Evolutionary conservation across 2,797 vertebrate genomes (phyloP).

Genomic region (Amblyopsis hoosieri): DNA sequence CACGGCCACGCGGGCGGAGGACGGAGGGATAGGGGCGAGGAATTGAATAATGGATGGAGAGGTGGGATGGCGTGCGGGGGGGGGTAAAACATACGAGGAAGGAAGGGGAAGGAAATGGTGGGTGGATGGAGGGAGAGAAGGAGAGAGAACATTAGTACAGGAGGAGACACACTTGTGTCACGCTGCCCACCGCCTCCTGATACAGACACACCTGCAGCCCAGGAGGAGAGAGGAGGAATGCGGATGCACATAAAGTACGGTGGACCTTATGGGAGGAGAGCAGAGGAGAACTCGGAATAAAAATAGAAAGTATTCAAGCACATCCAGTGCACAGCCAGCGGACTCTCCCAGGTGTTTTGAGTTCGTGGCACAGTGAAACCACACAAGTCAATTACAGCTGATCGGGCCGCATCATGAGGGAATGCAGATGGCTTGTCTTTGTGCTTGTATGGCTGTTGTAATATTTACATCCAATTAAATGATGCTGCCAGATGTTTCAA

Average conservation of each 20-base stretch:
- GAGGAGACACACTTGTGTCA: constrained; percentile 6
- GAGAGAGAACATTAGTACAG: constrained; percentile 56
- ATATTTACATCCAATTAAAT: too few relatives aligned
- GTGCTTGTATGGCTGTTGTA: too few relatives aligned
- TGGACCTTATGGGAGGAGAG: neutral
- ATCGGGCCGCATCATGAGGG: too few relatives aligned
- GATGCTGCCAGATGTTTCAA: too few relatives aligned
- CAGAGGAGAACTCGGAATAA: too few relatives aligned
- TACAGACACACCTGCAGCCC: constrained; percentile 42
- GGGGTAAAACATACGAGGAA: neutral
- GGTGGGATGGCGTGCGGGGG: neutral
- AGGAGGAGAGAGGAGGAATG: constrained; percentile 37
- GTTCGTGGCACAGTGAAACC: too few relatives aligned
- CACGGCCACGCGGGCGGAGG: neutral
- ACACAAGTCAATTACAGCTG: too few relatives aligned
- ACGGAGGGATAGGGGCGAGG: neutral
- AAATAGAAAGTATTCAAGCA: too few relatives aligned
- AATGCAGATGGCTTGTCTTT: too few relatives aligned
- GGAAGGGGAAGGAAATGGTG: neutral
- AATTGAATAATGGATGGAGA: neutral
- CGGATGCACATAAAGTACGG: too few relatives aligned
- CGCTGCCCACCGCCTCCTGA: constrained; percentile 4
- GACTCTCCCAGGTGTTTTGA: too few relatives aligned
- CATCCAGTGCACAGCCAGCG: too few relatives aligned
- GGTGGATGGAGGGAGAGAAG: constrained; percentile 17